These are phyloP conservation scores for Zenarchopterus dispar DNA, from an alignment of 2,797 vertebrate genomes.

Conservation along the genomic window DNA sequence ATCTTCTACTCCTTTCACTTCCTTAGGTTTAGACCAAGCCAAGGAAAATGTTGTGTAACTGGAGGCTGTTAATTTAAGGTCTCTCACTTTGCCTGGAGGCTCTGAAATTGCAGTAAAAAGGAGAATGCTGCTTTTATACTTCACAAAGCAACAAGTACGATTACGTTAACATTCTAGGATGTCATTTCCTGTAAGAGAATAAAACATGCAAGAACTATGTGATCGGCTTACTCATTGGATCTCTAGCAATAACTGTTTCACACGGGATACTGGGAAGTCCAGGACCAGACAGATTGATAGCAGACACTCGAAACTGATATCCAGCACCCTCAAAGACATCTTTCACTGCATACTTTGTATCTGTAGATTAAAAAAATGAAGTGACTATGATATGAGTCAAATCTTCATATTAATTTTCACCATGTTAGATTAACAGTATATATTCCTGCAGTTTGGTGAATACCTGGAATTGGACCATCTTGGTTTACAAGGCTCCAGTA, in stretches of 20 bases:
- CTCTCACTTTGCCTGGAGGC: slow-evolving; percentile 84
- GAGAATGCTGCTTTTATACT: not conserved
- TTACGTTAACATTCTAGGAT: not conserved
- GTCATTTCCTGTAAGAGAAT: not conserved
- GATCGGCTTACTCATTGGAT: slow-evolving; percentile 85
- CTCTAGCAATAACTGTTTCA: slow-evolving; percentile 80
- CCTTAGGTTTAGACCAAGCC: slow-evolving; percentile 86
- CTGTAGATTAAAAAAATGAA: slow-evolving; percentile 41
- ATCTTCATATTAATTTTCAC: not conserved
- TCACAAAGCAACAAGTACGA: not conserved
- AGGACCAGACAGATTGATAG: slow-evolving; percentile 85
- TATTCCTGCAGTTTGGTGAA: not conserved
- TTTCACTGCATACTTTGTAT: slow-evolving; percentile 80
- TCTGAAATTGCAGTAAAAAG: slow-evolving; percentile 73
- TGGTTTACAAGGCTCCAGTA: slow-evolving; percentile 87
- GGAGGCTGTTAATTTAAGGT: slow-evolving; percentile 85
- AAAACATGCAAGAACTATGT: not conserved
- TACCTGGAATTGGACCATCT: slow-evolving; percentile 82
- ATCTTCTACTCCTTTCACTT: slow-evolving; percentile 72
- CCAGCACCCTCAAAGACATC: slow-evolving; percentile 85
- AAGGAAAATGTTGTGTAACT: slow-evolving; percentile 83
- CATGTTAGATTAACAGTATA: not conserved
- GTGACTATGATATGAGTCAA: not conserved
- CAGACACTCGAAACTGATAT: slow-evolving; percentile 91
- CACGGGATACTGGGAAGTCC: slow-evolving; percentile 88